Evolutionary conservation across 2,888 invertebrate genomes (phyloP), one percentile per base, ranked within the genome.

Genomic region (Macrosoma leucophasiata): DNA sequence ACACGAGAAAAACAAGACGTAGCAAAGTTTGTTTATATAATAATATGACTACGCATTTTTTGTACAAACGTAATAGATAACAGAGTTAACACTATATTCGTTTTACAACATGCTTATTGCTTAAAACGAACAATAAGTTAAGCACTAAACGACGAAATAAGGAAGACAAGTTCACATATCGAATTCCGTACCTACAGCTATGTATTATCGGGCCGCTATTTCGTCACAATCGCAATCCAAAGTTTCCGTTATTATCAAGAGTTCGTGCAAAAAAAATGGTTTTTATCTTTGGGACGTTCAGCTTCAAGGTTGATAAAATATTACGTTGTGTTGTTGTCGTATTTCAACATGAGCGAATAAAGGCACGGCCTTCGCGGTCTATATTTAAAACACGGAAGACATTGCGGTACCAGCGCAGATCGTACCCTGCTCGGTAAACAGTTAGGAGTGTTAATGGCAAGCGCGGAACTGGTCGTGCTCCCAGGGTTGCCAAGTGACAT

Each of bases 351-450:
- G 57, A 43, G 48, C 65, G 59, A 71, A 72, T 73, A 70, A 70
- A 67, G 62, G 54, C 52, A 42, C 65, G 82, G 70, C 82, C 82
- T 82, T 84, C 81, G 57, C 54, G 60, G 57, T 68, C 79, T 84
- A 82, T 76, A 76, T 82, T 73, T 79, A 73, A 60, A 76, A 81
- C 75, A 64, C 82, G 82, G 82, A 84, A 84, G 81, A 64, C 72
- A 65, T 62, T 62, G 66, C 67, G 58, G 63, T 58, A 64, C 62
- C 50, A 64, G 58, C 67, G 61, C 63, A 58, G 70, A 71, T 71
- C 63, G 58, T 55, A 69, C 63, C 51, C 42, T 60, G 61, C 64
- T 59, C 55, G 40, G 61, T 63, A 63, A 68, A 76, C 78, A 75
- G 79, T 79, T 76, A 71, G 62, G 46, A 55, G 57, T 62, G 55